Evolutionary conservation across 2,797 vertebrate species (phyloP).

Genomic region (Macrochelys suwanniensis): DNA sequence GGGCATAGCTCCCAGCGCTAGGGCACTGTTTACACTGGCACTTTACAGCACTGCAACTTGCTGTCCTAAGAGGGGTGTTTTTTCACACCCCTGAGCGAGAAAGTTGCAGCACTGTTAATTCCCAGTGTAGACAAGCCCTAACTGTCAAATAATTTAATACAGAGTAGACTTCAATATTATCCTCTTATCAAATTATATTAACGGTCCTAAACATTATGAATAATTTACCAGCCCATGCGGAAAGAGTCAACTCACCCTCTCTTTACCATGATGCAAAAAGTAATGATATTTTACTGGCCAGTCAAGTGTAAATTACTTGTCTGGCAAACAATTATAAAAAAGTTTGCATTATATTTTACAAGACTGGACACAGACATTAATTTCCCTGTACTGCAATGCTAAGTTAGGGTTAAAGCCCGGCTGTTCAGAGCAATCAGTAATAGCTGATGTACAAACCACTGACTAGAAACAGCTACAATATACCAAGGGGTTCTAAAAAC

Average conservation of each 20-base stretch:
- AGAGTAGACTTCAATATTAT: neutral
- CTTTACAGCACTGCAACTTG: no score
- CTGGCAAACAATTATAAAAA: neutral
- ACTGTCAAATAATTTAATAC: neutral
- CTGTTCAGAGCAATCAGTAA: neutral
- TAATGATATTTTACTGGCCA: neutral
- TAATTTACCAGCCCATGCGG: neutral
- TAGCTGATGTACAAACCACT: neutral
- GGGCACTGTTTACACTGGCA: no score
- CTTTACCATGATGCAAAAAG: neutral
- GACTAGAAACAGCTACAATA: neutral
- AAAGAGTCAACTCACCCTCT: neutral
- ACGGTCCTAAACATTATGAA: neutral
- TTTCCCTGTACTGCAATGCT: no score
- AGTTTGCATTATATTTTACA: neutral
- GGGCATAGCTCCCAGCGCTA: no score
- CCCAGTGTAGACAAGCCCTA: no score
- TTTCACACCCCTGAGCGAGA: no score
- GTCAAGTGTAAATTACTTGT: neutral
- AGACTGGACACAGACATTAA: neutral
- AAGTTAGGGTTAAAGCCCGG: no score
- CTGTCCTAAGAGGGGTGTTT: no score
- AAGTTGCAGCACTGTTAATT: no score
- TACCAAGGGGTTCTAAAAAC: neutral
- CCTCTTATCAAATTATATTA: neutral